Conservation (phyloP, 2,113 vertebrate species). For the Semnopithecus entellus region DNA sequence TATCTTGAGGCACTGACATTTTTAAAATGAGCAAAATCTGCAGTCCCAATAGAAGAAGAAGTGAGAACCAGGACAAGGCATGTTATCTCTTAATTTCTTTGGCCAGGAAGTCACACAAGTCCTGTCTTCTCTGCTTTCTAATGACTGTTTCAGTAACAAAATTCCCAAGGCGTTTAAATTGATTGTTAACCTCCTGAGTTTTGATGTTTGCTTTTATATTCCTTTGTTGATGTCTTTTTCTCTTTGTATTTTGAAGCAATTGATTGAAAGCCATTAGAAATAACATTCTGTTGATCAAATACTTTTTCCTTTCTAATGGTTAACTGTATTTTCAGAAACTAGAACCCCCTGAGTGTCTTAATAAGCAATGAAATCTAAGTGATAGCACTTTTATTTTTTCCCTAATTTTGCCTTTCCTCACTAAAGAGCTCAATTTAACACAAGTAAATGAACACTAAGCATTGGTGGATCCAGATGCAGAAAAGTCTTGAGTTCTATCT, state of each 20-base stretch:
- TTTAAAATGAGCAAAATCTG: not conserved
- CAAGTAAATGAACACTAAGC: not conserved
- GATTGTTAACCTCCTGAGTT: not conserved
- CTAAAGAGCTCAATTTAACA: fast-evolving
- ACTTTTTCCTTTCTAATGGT: not conserved
- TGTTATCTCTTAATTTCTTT: not conserved
- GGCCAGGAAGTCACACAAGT: not conserved
- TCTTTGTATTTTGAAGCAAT: not conserved
- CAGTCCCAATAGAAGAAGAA: not conserved
- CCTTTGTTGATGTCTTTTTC: not conserved
- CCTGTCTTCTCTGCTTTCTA: not conserved
- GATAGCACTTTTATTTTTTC: not conserved
- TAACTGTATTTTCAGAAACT: not conserved
- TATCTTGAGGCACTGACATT: not conserved
- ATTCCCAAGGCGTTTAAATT: not conserved
- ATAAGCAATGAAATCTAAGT: not conserved
- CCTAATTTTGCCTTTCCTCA: not conserved
- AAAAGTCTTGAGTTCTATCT: not conserved
- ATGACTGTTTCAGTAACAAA: slow-evolving; percentile 12
- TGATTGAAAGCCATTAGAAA: not conserved
- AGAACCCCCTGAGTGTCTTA: not conserved
- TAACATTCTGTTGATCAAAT: not conserved
- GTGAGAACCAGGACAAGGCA: not conserved
- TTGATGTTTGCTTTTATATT: not conserved
- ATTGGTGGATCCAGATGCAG: not conserved